phyloP scores from a whole-genome alignment of 2,888 invertebrate genomes.

The Epistrophe eligans region DNA sequence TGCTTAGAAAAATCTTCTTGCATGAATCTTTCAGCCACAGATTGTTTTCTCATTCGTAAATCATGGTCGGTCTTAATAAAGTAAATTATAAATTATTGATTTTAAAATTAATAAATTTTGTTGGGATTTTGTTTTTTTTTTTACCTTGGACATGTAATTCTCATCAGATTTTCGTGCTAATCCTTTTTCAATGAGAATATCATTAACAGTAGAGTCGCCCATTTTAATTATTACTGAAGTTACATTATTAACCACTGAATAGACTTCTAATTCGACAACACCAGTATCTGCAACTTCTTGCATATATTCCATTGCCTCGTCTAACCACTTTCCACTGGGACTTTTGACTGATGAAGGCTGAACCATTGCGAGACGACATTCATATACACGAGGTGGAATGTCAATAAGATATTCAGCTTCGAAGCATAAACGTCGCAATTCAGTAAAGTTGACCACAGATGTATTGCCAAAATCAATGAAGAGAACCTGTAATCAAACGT shows the following conservation, averaged over 20 bases:
- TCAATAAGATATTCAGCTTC: slow-evolving; percentile 77
- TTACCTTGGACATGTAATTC: slow-evolving; percentile 90
- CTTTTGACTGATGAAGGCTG: slow-evolving; percentile 88
- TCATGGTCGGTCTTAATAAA: slow-evolving; percentile 86
- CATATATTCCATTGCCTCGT: slow-evolving; percentile 85
- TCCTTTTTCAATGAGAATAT: slow-evolving; percentile 86
- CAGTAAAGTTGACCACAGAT: slow-evolving; percentile 84
- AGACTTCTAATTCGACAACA: slow-evolving; percentile 82
- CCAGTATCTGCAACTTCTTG: slow-evolving; percentile 81
- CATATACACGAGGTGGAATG: slow-evolving; percentile 87
- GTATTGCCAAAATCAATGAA: slow-evolving; percentile 92
- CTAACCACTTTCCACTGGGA: slow-evolving; percentile 87
- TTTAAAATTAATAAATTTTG: not conserved
- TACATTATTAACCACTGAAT: slow-evolving; percentile 91
- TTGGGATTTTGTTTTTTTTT: slow-evolving; percentile 34
- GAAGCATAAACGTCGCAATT: slow-evolving; percentile 83
- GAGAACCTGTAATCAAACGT: slow-evolving; percentile 85
- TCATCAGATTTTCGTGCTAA: slow-evolving; percentile 90
- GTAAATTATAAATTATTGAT: not conserved
- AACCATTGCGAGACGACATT: slow-evolving; percentile 89
- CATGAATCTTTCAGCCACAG: slow-evolving; percentile 73
- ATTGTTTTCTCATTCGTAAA: slow-evolving; percentile 84
- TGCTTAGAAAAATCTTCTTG: slow-evolving; percentile 77
- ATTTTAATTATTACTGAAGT: slow-evolving; percentile 87
- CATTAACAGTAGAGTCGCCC: slow-evolving; percentile 86